These are phyloP conservation scores for Drosophila nigritarsus DNA, from an alignment of 2,888 invertebrate species.

Conservation along the genomic window DNA sequence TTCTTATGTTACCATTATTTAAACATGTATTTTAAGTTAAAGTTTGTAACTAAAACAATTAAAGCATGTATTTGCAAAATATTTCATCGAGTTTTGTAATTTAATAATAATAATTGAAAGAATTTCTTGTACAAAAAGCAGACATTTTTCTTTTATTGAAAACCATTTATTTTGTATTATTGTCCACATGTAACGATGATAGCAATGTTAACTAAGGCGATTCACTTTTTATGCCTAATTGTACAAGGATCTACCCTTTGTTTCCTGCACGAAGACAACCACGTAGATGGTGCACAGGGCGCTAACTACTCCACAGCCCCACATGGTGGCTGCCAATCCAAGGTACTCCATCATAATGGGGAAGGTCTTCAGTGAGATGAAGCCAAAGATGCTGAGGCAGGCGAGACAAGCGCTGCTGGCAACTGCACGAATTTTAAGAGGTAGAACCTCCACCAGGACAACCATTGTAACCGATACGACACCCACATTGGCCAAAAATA, in stretches of 20 bases:
- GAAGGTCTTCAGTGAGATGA: slow-evolving; percentile 69
- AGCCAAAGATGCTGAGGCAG: slow-evolving; percentile 67
- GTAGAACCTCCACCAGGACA: slow-evolving; percentile 78
- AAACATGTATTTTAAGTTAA: neutral
- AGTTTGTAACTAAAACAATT: neutral
- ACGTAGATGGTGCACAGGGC: slow-evolving; percentile 74
- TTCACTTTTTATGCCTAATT: slow-evolving; percentile 26
- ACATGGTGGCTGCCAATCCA: slow-evolving; percentile 76
- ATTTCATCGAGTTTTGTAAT: neutral
- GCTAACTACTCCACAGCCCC: slow-evolving; percentile 67
- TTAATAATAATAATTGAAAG: neutral
- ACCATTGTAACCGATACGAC: slow-evolving; percentile 75
- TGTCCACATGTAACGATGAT: neutral
- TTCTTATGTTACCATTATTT: neutral
- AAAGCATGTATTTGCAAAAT: neutral
- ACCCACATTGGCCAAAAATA: slow-evolving; percentile 79
- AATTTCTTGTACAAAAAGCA: neutral
- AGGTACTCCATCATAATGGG: slow-evolving; percentile 70
- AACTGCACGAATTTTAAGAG: slow-evolving; percentile 72
- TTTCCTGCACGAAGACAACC: slow-evolving; percentile 74
- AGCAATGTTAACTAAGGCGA: neutral
- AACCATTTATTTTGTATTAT: neutral
- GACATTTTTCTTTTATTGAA: neutral
- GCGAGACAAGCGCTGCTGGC: slow-evolving; percentile 68
- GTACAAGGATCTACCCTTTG: slow-evolving; percentile 75